Conservation (phyloP, 2,888 invertebrate genomes). For the Apodemia duryi region DNA sequence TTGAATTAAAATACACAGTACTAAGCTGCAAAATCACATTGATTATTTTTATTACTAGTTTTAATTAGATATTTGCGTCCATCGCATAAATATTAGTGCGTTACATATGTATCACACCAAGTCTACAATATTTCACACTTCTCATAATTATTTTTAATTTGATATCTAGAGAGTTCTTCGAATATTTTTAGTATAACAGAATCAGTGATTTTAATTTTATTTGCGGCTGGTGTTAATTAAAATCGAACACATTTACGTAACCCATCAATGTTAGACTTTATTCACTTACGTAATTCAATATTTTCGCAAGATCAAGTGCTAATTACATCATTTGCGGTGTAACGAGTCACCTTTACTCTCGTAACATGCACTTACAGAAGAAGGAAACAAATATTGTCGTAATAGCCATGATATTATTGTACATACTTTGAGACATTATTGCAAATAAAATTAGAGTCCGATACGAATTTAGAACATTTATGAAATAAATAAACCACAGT, state of each 20-base stretch:
- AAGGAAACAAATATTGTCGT: conserved; percentile 15
- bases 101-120: no score
- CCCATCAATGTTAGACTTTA: conserved; percentile 7
- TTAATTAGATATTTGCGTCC: no score
- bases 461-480: no score
- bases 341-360: conserved; percentile 28
- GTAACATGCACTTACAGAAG: conserved; percentile 21
- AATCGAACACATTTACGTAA: conserved; percentile 24
- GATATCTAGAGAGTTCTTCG: no score
- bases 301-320: conserved; percentile 28
- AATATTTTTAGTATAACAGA: background rate
- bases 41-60: no score
- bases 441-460: no score
- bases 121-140: no score
- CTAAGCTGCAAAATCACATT: no score
- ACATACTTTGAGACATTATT: no score
- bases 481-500: no score
- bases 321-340: conserved; percentile 31
- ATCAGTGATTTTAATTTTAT: conserved; percentile 2
- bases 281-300: conserved; percentile 25
- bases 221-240: conserved; percentile 16
- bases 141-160: background rate
- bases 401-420: background rate
- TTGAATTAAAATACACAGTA: no score
- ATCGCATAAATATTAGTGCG: no score